Evolutionary conservation across 2,888 invertebrate species (phyloP).

Genomic region (Caenorhabditis sulstoni): DNA sequence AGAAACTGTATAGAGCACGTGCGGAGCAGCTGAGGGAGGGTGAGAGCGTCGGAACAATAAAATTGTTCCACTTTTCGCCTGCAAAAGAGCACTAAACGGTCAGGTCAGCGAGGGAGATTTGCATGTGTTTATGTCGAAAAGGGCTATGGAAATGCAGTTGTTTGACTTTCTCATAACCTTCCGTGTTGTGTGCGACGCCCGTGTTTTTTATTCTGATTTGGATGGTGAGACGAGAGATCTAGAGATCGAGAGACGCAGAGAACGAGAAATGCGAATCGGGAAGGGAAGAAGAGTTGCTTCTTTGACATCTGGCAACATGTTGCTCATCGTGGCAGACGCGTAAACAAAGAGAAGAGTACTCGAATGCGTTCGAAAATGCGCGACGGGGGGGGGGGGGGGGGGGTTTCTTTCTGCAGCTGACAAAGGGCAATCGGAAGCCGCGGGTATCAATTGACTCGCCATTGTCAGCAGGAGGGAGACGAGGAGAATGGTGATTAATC

Average conservation of each 20-base stretch:
- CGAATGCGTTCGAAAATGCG: constrained; percentile 19
- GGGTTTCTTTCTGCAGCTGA: constrained; percentile 35
- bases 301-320: constrained; percentile 45
- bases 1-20: constrained; percentile 33
- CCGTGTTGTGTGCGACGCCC: neutral
- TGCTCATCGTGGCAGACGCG: constrained; percentile 19
- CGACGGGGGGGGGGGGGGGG: constrained; percentile 5
- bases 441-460: constrained; percentile 58
- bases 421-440: constrained; percentile 56
- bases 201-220: constrained; percentile 14
- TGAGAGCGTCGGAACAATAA: neutral
- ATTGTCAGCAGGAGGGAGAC: constrained; percentile 43
- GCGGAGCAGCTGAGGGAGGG: constrained; percentile 29
- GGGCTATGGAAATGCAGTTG: constrained; percentile 20
- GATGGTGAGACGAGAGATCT: constrained; percentile 15
- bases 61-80: neutral
- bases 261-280: constrained; percentile 19
- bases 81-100: neutral
- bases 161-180: constrained; percentile 43
- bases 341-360: constrained; percentile 33
- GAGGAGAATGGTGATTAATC: constrained; percentile 59
- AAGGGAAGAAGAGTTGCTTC: constrained; percentile 9
- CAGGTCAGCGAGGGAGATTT: constrained; percentile 14
- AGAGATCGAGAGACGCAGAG: constrained; percentile 3
- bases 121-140: neutral